Conservation (phyloP, 2,888 invertebrate genomes). For the Eupsilia transversa region DNA sequence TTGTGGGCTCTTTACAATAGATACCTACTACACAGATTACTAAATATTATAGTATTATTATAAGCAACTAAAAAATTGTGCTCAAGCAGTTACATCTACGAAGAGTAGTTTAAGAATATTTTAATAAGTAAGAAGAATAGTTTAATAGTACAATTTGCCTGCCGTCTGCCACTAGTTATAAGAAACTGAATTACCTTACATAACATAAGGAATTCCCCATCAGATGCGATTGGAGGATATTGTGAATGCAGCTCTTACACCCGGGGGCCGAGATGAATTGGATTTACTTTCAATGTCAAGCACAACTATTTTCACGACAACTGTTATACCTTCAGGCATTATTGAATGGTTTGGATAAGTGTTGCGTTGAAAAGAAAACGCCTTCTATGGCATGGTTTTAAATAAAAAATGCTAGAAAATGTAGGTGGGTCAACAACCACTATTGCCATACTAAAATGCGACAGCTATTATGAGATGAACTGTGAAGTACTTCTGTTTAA, state of each 20-base stretch:
- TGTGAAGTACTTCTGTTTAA: neutral
- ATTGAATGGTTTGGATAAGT: neutral
- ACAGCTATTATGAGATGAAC: neutral
- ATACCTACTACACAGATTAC: too few species aligned
- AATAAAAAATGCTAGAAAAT: neutral
- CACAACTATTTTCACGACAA: neutral
- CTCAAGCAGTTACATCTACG: too few species aligned
- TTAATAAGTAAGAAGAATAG: too few species aligned
- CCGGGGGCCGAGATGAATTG: neutral
- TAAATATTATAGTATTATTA: too few species aligned
- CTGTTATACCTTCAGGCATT: neutral
- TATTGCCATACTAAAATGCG: neutral
- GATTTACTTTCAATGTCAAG: slow-evolving; percentile 17
- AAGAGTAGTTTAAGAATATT: too few species aligned
- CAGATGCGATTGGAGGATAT: slow-evolving; percentile 5
- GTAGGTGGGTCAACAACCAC: neutral
- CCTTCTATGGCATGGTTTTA: too few species aligned
- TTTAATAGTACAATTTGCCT: neutral
- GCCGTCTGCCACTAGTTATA: neutral
- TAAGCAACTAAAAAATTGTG: too few species aligned
- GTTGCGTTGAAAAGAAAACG: neutral
- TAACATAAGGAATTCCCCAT: neutral
- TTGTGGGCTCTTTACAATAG: too few species aligned
- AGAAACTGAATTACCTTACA: neutral
- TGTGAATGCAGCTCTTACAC: neutral